Evolutionary conservation across 2,888 invertebrate species (phyloP).

Genomic region (Arrhopalites spinosus): DNA sequence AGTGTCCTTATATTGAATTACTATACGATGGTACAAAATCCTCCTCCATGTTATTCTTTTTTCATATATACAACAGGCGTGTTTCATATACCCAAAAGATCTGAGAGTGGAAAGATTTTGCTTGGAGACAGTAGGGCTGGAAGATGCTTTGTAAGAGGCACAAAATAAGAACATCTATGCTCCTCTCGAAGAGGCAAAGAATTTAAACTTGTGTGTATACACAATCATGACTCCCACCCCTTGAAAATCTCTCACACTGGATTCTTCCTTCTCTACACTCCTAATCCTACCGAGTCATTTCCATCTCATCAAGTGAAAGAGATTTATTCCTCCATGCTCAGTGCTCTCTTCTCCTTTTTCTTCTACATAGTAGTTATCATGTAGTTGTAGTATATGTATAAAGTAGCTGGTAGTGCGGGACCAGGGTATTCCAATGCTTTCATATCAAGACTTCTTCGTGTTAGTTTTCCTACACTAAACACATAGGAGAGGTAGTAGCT

Average conservation of each 20-base stretch:
- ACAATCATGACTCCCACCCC: constrained; percentile 15
- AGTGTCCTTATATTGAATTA: too few species aligned
- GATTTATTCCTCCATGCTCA: constrained; percentile 13
- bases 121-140: constrained; percentile 14
- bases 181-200: not conserved
- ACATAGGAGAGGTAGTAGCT: not conserved
- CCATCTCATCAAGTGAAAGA: constrained; percentile 9
- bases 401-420: not conserved
- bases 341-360: not conserved
- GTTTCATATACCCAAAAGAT: too few species aligned
- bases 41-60: too few species aligned
- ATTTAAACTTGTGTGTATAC: not conserved
- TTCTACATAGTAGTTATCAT: not conserved
- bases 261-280: constrained; percentile 21
- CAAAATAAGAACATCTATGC: not conserved
- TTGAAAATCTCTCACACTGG: constrained; percentile 26
- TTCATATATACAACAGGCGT: not conserved
- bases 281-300: constrained; percentile 6
- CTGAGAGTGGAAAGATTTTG: not conserved
- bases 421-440: not conserved
- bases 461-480: constrained; percentile 4
- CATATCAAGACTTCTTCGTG: not conserved
- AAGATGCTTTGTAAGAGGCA: not conserved
- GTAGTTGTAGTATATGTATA: not conserved
- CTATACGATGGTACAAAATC: too few species aligned